Evolutionary conservation across 2,797 vertebrate genomes (phyloP).

Genomic region (Myripristis murdjan): DNA sequence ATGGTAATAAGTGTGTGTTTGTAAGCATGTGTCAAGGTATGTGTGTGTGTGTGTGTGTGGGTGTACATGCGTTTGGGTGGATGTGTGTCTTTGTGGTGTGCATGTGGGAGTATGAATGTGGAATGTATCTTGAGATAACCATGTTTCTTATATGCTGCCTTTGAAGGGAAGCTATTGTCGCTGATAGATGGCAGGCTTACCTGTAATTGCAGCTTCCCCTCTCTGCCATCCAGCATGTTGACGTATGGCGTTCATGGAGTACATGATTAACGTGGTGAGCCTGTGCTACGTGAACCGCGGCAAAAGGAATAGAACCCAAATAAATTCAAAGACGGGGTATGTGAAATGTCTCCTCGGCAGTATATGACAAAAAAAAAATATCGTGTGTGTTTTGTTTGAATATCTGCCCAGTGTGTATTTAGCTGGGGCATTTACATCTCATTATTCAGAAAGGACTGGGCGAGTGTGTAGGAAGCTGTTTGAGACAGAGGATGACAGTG

Average conservation of each 20-base stretch:
- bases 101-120: constrained; percentile 15
- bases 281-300: constrained; percentile 6
- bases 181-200: constrained; percentile 47
- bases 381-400: constrained; percentile 22
- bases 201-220: constrained; percentile 23
- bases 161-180: constrained; percentile 33
- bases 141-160: constrained; percentile 28
- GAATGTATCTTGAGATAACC: constrained; percentile 5
- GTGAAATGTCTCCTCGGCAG: neutral
- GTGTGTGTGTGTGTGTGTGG: constrained; percentile 7
- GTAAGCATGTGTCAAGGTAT: neutral
- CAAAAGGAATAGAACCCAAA: neutral
- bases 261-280: neutral
- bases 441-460: constrained; percentile 1
- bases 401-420: constrained; percentile 12
- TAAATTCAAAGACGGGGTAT: neutral
- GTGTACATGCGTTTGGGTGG: neutral
- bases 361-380: neutral
- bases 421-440: constrained; percentile 14
- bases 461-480: neutral
- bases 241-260: neutral
- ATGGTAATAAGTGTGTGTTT: constrained; percentile 5
- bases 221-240: constrained; percentile 6
- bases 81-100: neutral
- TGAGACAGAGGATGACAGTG: too few relatives aligned